Conservation (phyloP, 37 sponge, comb jelly and placozoan species). For the Mnemiopsis leidyi region DNA sequence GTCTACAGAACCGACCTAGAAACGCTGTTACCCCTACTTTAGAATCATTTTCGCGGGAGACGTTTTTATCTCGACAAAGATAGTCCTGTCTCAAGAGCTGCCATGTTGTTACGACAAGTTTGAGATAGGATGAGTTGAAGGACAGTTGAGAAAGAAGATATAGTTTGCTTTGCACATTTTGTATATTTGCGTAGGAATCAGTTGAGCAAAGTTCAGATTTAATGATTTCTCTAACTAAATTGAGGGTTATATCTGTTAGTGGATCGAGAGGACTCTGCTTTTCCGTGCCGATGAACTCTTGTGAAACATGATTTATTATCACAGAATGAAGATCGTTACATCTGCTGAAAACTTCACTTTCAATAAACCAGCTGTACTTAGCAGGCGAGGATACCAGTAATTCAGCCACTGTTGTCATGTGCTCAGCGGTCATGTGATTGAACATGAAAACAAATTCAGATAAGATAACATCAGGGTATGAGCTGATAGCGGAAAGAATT, state of each 20-base stretch:
- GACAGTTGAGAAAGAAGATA: neutral
- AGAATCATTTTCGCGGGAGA: neutral
- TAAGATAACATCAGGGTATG: neutral
- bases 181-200: neutral
- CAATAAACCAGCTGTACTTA: neutral
- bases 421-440: neutral
- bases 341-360: conserved; percentile 3
- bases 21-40: neutral
- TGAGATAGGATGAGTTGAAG: neutral
- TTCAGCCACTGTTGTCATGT: neutral
- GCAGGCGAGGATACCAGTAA: neutral
- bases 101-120: neutral
- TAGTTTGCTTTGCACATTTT: neutral
- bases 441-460: neutral
- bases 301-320: neutral
- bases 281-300: neutral
- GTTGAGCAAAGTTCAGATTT: neutral
- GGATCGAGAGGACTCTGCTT: neutral
- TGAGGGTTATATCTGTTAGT: neutral
- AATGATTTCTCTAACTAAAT: neutral
- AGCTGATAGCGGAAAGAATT: neutral
- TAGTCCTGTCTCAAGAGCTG: neutral
- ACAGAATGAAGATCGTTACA: neutral
- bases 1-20: conserved; percentile 34
- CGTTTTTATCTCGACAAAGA: neutral